These are phyloP conservation scores for Actias luna DNA, from an alignment of 2,888 invertebrate species.

Conservation along the genomic window DNA sequence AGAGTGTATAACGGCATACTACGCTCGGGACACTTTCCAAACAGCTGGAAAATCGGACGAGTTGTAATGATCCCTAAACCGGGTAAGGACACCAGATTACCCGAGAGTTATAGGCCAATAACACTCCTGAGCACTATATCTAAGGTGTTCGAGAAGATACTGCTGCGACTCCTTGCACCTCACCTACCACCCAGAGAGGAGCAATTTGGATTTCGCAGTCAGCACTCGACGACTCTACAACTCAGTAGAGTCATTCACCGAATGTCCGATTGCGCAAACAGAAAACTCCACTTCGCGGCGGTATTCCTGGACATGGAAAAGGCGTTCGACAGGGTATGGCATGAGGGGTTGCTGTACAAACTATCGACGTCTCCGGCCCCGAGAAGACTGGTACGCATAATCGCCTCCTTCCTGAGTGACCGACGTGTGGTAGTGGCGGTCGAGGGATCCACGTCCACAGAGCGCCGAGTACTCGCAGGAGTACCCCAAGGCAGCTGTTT, in stretches of 20 bases:
- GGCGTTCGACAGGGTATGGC: conserved; percentile 42
- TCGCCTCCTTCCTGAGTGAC: conserved; percentile 26
- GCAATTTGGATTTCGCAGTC: conserved; percentile 29
- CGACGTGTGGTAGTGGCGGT: conserved; percentile 28
- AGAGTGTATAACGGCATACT: conserved; percentile 21
- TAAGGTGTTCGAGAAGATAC: conserved; percentile 28
- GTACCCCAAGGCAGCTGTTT: conserved; percentile 23
- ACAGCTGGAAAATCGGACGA: conserved; percentile 23
- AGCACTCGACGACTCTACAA: conserved; percentile 35
- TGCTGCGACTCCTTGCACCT: conserved; percentile 18
- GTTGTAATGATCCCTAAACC: conserved; percentile 31
- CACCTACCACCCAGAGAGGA: conserved; percentile 22
- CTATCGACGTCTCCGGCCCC: conserved; percentile 21
- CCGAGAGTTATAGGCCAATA: conserved; percentile 32
- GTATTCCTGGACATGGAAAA: conserved; percentile 39
- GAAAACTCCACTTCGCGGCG: conserved; percentile 22
- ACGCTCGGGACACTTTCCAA: conserved; percentile 19
- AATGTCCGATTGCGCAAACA: conserved; percentile 23
- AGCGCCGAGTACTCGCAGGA: conserved; percentile 24
- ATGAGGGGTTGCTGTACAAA: conserved; percentile 35
- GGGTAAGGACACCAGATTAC: conserved; percentile 23
- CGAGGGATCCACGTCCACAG: conserved; percentile 14
- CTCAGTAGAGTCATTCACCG: conserved; percentile 33
- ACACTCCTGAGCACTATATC: conserved; percentile 23
- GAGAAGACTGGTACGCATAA: conserved; percentile 14